These are phyloP conservation scores for Alviniconcha marisindica DNA, from an alignment of 1,140 invertebrate genomes.

Conservation along the genomic window DNA sequence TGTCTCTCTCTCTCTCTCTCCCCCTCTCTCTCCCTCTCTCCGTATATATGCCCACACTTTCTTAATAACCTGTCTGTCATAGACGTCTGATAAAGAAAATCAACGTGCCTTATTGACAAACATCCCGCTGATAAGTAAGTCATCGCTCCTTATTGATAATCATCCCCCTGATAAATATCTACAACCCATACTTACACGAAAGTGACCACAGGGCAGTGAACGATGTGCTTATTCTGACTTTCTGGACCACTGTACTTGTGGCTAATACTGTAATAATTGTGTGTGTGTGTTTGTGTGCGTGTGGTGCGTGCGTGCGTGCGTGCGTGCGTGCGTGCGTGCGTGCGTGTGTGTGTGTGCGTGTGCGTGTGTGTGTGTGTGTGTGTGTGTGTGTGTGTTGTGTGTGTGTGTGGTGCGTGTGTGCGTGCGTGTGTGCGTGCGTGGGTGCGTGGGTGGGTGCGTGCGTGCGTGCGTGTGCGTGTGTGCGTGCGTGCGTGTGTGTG, in stretches of 20 bases:
- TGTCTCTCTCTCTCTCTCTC: no score
- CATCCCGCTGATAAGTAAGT: no score
- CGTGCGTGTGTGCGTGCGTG: conserved; percentile 6
- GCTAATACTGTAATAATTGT: not conserved
- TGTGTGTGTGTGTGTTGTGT: not conserved
- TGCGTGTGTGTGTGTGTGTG: not conserved
- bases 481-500: not conserved
- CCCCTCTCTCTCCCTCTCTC: no score
- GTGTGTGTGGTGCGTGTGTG: conserved; percentile 3
- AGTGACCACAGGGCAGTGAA: not conserved
- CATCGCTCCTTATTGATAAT: no score
- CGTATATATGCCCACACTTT: no score
- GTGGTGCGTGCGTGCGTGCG: not conserved
- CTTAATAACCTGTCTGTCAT: no score
- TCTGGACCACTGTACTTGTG: not conserved
- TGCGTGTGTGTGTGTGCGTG: not conserved
- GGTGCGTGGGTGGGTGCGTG: not conserved
- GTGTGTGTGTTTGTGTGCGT: not conserved
- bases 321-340: not conserved
- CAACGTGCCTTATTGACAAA: no score
- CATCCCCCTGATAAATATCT: no score
- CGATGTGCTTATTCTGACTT: not conserved
- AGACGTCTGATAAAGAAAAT: no score
- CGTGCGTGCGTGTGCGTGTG: not conserved
- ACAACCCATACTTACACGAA: not conserved